Base-by-base conservation (phyloP, 2,888 invertebrate genomes). In the Erynnis tages region DNA sequence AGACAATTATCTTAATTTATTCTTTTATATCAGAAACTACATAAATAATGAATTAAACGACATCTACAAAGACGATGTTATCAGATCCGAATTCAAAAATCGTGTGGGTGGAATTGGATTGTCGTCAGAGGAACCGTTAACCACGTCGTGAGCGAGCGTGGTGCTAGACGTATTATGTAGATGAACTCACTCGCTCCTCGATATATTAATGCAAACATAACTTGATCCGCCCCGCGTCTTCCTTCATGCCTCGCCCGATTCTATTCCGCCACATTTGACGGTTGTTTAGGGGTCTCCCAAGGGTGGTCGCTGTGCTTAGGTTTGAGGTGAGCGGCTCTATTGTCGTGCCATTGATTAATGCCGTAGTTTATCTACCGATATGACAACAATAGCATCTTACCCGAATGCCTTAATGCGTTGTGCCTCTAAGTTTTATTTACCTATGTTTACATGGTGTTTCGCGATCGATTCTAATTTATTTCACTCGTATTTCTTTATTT, bases 291-390 rank as follows among this genome's bases (percentile, higher is more conserved):
- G 79, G 57, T 76, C 80, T 67, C 8, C 13, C 13, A 63, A 67
- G n/a, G 53, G 30, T 81, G 77, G 82, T 60, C 48, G 56, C 40
- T 53, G 60, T 56, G 61, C 61, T 74, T 76, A 61, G 65, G 71
- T 73, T 77, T 75, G 76, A 84, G 80, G 82, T 81, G 72, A 77
- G 80, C 81, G 80, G 74, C 64, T 62, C 81, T 62, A 87, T 88
- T 89, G 86, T 88, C 76, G 76, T 69, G 67, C 67, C 69, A 82
- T 87, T 87, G 87, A 88, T 86, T 86, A 85, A 89, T 87, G 78
- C 69, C 61, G 73, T 82, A 82, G 85, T 85, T 85, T 86, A 87
- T 87, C 84, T 84, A 84, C 76, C 71, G 82, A 86, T 87, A 83
- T 81, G 83, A 85, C 83, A 85, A 88, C 87, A 86, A 88, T 88